Conservation (phyloP, 2,888 invertebrate genomes). For the Idaea straminata region DNA sequence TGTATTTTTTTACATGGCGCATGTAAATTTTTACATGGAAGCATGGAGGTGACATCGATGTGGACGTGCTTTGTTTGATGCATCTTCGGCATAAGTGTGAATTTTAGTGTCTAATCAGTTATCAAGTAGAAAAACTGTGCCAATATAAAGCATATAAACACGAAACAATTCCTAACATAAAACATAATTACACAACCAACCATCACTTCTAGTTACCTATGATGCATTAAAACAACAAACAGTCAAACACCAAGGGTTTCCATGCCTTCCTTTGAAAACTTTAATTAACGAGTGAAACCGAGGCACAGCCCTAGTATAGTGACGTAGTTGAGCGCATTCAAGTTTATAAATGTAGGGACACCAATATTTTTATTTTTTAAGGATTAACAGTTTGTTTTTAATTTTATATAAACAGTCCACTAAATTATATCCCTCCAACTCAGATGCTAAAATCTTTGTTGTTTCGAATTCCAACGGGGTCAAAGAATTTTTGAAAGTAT, state of each 20-base stretch:
- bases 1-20: no score
- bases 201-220: neutral
- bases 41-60: no score
- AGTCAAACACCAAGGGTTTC: conserved; percentile 9
- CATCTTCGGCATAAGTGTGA: no score
- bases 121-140: no score
- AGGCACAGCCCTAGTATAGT: conserved; percentile 8
- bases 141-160: neutral
- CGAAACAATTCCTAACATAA: neutral
- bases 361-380: neutral
- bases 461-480: no score
- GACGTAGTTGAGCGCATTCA: conserved; percentile 12
- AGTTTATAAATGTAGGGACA: conserved; percentile 15
- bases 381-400: neutral
- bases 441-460: no score
- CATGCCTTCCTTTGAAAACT: conserved; percentile 22
- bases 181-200: neutral
- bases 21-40: no score
- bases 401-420: neutral
- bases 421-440: no score
- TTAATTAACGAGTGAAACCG: conserved; percentile 28
- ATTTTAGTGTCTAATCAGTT: no score
- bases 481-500: no score
- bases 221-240: neutral
- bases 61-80: no score